Conservation (phyloP, 1,140 invertebrate genomes). For the Pygmarrhopalites habei region DNA sequence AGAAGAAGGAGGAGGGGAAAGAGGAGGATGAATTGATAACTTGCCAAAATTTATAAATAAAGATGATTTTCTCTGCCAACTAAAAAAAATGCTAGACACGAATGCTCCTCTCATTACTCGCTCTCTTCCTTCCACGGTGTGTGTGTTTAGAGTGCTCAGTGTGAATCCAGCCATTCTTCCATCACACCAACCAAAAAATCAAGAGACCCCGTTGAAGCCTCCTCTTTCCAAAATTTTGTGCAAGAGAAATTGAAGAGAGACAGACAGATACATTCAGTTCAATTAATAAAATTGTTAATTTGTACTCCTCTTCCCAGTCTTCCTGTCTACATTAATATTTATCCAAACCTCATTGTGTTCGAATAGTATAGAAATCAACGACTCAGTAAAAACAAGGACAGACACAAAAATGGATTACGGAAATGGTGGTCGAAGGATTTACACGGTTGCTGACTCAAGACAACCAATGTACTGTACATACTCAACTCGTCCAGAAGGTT, state of each 20-base stretch:
- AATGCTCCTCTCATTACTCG: too few relatives aligned
- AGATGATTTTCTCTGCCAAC: slow-evolving; percentile 4
- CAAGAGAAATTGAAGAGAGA: too few relatives aligned
- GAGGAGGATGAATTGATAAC: neutral
- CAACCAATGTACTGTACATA: neutral
- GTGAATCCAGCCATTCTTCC: neutral
- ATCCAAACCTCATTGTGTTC: neutral
- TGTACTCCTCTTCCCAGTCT: too few relatives aligned
- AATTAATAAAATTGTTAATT: too few relatives aligned
- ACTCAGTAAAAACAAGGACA: neutral
- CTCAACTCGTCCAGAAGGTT: neutral
- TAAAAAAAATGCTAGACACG: too few relatives aligned
- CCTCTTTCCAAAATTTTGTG: neutral
- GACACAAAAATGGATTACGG: slow-evolving; percentile 1
- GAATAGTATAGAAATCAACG: neutral
- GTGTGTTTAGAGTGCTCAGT: neutral
- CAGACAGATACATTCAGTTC: too few relatives aligned
- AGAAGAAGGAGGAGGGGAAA: neutral
- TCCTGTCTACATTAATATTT: too few relatives aligned
- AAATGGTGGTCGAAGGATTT: neutral
- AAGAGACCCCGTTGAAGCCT: neutral
- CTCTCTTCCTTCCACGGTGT: too few relatives aligned
- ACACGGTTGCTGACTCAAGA: neutral
- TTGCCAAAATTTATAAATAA: neutral
- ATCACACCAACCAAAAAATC: neutral